Conservation (phyloP, 2,888 invertebrate species). For the Apodemia mormo region DNA sequence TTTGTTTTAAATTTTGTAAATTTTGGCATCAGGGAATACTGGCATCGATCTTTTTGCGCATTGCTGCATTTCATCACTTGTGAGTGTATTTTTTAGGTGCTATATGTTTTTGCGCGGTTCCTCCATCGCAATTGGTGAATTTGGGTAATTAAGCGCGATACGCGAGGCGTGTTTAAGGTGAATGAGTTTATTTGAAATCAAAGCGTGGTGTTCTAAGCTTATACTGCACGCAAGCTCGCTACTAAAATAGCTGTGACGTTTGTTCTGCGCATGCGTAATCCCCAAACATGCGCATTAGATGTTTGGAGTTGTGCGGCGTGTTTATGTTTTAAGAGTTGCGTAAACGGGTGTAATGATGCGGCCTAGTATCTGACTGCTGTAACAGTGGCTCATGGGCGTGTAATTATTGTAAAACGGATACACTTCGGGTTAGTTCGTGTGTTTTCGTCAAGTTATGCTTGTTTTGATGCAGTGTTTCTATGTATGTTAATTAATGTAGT, state of each 20-base stretch:
- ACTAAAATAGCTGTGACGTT: slow-evolving; percentile 77
- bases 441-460: not conserved
- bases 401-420: not conserved
- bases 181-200: slow-evolving; percentile 36
- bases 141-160: slow-evolving; percentile 39
- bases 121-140: slow-evolving; percentile 29
- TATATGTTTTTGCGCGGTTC: slow-evolving; percentile 28
- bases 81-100: slow-evolving; percentile 37
- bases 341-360: slow-evolving; percentile 6
- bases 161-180: slow-evolving; percentile 30
- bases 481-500: not conserved
- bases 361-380: slow-evolving; percentile 17
- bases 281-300: slow-evolving; percentile 57
- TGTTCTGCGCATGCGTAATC: slow-evolving; percentile 54
- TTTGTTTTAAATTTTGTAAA: slow-evolving; percentile 49
- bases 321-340: slow-evolving; percentile 12
- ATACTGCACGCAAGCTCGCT: slow-evolving; percentile 50
- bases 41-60: slow-evolving; percentile 60
- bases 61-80: slow-evolving; percentile 59
- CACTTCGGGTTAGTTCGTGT: not conserved
- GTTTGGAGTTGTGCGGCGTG: not conserved
- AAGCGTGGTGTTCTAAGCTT: slow-evolving; percentile 43
- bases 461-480: slow-evolving; percentile 7
- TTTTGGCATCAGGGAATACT: slow-evolving; percentile 59
- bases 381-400: not conserved